These are phyloP conservation scores for Stomatorhinus walkeri DNA, from an alignment of 2,797 vertebrate species.

Conservation along the genomic window DNA sequence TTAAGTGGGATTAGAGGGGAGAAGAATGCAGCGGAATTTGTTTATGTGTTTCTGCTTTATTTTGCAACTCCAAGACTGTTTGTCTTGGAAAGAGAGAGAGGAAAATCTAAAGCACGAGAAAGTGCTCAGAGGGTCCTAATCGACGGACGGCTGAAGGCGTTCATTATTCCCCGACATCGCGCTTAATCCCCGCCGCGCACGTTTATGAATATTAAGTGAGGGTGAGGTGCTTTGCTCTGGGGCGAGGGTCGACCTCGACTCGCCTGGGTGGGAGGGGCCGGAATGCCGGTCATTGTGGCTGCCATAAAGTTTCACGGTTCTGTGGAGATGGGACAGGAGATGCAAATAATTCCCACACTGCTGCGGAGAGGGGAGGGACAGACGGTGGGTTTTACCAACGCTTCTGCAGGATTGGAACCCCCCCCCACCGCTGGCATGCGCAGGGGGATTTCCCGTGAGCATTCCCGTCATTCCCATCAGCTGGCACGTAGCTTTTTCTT, in stretches of 20 bases:
- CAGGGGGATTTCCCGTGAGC: background rate
- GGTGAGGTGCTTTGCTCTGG: background rate
- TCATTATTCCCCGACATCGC: constrained; percentile 30
- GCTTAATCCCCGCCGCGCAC: constrained; percentile 30
- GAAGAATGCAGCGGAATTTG: constrained; percentile 36
- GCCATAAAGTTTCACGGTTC: background rate
- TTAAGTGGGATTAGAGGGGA: constrained; percentile 48
- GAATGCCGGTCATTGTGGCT: background rate
- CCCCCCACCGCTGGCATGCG: too few relatives aligned
- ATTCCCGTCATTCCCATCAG: background rate
- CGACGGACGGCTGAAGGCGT: constrained; percentile 25
- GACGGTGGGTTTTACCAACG: background rate
- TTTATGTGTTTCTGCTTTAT: constrained; percentile 36
- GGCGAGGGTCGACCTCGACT: background rate
- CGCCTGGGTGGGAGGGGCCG: background rate
- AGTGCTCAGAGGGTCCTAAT: constrained; percentile 28
- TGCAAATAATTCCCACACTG: background rate
- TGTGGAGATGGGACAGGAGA: background rate
- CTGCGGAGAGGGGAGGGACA: background rate
- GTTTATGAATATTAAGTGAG: constrained; percentile 31
- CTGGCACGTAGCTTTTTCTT: background rate
- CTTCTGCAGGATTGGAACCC: background rate
- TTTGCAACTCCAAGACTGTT: constrained; percentile 26
- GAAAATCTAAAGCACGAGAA: background rate
- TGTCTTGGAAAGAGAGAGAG: constrained; percentile 24